Base-by-base conservation (phyloP, 2,797 vertebrate species). In the Eidolon dupreanum region DNA sequence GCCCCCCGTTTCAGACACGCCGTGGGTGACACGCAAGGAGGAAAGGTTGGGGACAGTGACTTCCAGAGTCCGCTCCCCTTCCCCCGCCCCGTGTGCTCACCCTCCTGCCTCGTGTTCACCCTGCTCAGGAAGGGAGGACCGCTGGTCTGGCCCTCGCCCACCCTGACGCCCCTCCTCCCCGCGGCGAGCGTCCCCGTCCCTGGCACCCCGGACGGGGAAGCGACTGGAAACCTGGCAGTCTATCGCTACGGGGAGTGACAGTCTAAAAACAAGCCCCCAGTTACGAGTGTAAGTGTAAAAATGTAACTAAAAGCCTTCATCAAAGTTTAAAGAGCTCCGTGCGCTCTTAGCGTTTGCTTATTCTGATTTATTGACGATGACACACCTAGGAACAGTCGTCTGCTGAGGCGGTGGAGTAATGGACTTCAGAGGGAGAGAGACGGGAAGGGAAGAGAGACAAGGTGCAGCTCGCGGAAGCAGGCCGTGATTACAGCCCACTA, bases 401-500 rank as follows among this genome's bases (percentile, higher is more conserved):
- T 97, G 97, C 97, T 78, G 97, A 97, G 98, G 98, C 98, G 92
- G 95, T 95, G 97, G 97, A 98, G 98, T 99, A 99, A 99, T 98
- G 99, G 98, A 98, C 98, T 98, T 98, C 17, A 87, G 97, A 96
- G 97, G 98, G 98, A 94, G 96, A 96, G 98, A 97, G 96, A 97
- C 97, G 0, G 5, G 36, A 1, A 0, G n/a, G 8, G 0, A n/a
- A 93, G 86, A 96, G 97, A 97, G 98, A 98, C 59, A 15, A 98
- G 98, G 98, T 98, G 97, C 98, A 97, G 97, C 98, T 97, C 98
- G 97, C 97, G 98, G 98, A 98, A 98, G 98, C 99, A 98, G 99
- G 98, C 98, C 99, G 97, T 99, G 99, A 99, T 99, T 99, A 99
- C 99, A 99, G 99, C 98, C 99, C 99, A 99, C 99, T 99, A 99